Conservation (phyloP, 2,113 vertebrate genomes). For the Syngnathoides biaculeatus region DNA sequence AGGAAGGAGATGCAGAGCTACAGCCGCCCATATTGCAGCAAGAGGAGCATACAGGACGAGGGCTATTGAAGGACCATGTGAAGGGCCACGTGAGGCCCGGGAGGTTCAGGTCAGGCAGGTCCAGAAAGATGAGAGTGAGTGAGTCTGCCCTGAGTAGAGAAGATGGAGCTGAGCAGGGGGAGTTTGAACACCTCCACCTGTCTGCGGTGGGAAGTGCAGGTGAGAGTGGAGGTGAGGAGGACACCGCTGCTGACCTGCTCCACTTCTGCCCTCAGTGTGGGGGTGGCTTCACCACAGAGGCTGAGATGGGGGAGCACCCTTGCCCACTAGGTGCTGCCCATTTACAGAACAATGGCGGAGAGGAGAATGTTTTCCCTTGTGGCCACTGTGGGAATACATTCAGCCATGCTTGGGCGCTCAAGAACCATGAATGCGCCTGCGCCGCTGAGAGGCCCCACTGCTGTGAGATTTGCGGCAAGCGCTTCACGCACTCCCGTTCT, state of each 20-base stretch:
- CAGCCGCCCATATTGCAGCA: conserved; percentile 53
- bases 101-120: conserved; percentile 36
- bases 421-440: conserved; percentile 86
- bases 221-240: conserved; percentile 60
- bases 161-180: conserved; percentile 27
- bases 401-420: conserved; percentile 83
- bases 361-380: conserved; percentile 75
- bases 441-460: conserved; percentile 84
- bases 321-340: conserved; percentile 66
- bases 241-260: conserved; percentile 61
- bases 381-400: conserved; percentile 81
- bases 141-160: conserved; percentile 24
- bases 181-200: conserved; percentile 45
- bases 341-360: conserved; percentile 49
- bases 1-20: conserved; percentile 58
- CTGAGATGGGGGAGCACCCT: conserved; percentile 69
- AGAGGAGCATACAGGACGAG: conserved; percentile 46
- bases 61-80: conserved; percentile 33
- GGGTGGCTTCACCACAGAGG: conserved; percentile 62
- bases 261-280: conserved; percentile 73
- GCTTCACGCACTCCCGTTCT: conserved; percentile 88
- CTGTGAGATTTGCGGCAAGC: conserved; percentile 86
- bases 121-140: conserved; percentile 53
- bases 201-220: conserved; percentile 52
- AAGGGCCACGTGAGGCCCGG: conserved; percentile 32